Base-by-base conservation (phyloP, 2,797 vertebrate species). In the Phrynocephalus vlangalii region DNA sequence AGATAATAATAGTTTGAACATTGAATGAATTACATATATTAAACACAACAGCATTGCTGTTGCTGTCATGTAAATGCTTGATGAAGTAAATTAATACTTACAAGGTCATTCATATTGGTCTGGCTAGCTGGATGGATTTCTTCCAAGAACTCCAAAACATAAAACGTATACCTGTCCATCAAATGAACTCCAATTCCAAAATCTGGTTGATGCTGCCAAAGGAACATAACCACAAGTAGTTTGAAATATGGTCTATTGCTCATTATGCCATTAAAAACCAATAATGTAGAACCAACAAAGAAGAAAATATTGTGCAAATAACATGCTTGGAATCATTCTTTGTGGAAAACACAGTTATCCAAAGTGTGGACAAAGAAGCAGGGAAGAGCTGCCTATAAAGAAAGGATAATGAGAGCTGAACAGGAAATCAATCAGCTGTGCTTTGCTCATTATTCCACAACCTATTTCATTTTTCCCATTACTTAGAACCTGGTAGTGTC, bases 111-210 rank as follows among this genome's bases (percentile, higher is more conserved):
- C 99, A 99, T 99, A 95, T 97, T 99, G 91, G 97, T 96, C 94
- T 98, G 98, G 92, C 98, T 99, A 68, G 98, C 97, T 83, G 99
- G 99, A 94, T 99, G 98, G 94, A 99, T 98, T 96, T 99, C 99
- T 94, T 99, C 99, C 94, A 99, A 96, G 95, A 99, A 99, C 94
- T 99, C 98, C 79, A 99, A 96, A 87, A 99, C 97, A 91, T 99
- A 99, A 96, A 99, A 99, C 0, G 99, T 99, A 93, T 99, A 99
- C 89, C 98, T 98, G 93, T 99, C 99, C 98, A 99, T 99, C 92
- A 99, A 96, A 91, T 99, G 99, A 71, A 99, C 99, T 0, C 99
- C 99, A 63, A 99, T 99, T 56, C 97, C 98, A 94, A 98, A 96
- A 95, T 99, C 99, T 24, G 99, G 98, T 28, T 99, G 99, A 93